Conservation (phyloP, 2,888 invertebrate genomes). For the Xanthorhoe designata region DNA sequence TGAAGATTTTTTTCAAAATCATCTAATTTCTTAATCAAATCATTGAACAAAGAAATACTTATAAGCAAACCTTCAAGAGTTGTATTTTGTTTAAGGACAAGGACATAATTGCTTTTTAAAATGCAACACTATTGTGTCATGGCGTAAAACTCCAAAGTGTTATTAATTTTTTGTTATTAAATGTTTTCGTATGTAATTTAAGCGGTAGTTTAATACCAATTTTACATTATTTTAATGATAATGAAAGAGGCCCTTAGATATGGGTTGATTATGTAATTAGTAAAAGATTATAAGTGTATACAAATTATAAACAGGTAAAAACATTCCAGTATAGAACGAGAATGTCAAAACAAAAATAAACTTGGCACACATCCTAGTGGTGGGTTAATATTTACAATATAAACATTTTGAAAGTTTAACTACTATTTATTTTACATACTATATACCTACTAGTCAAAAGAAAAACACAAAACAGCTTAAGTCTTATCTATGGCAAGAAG, state of each 20-base stretch:
- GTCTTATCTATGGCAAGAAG: conserved; percentile 34
- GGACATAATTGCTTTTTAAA: too few relatives aligned
- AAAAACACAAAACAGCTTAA: not conserved
- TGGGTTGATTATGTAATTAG: not conserved
- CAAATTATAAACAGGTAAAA: not conserved
- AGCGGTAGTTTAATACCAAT: too few relatives aligned
- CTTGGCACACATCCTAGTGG: conserved; percentile 41
- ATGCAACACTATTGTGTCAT: too few relatives aligned
- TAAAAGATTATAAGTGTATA: conserved; percentile 7
- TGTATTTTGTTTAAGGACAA: too few relatives aligned
- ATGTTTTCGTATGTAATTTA: too few relatives aligned
- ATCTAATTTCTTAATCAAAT: too few relatives aligned
- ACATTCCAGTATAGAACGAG: conserved; percentile 4
- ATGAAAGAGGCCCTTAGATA: conserved; percentile 3
- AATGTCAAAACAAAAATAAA: conserved; percentile 24
- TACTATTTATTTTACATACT: too few relatives aligned
- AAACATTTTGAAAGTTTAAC: conserved; percentile 4
- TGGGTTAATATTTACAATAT: conserved; percentile 36
- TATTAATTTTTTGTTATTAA: too few relatives aligned
- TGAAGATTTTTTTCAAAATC: too few relatives aligned
- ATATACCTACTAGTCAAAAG: not conserved
- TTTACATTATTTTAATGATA: not conserved
- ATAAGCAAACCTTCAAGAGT: too few relatives aligned
- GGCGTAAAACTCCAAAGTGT: too few relatives aligned
- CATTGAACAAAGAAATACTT: too few relatives aligned